Conservation (phyloP, 2,888 invertebrate species). For the Augiades crinisus region DNA sequence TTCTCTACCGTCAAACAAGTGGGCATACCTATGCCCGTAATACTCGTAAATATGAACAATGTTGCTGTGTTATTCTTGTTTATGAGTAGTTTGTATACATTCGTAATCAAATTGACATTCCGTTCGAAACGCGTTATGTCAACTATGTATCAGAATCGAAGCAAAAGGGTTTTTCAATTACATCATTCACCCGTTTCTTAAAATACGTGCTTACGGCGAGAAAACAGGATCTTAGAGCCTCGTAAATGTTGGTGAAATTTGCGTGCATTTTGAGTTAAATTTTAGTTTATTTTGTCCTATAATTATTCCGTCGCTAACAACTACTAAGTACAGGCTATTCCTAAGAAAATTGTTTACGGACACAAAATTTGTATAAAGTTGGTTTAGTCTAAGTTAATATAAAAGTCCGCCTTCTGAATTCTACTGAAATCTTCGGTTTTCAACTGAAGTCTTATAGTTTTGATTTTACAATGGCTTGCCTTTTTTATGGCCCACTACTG, state of each 20-base stretch:
- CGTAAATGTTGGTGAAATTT: neutral
- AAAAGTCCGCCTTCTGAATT: no score
- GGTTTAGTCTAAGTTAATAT: no score
- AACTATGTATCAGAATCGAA: conserved; percentile 2
- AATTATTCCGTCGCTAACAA: neutral
- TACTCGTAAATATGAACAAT: no score
- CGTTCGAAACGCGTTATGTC: neutral
- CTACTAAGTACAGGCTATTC: neutral
- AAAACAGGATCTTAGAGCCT: neutral
- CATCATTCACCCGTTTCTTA: neutral
- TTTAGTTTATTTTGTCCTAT: neutral
- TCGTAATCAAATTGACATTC: conserved; percentile 6
- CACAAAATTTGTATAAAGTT: no score
- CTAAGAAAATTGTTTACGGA: neutral
- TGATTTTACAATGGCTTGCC: no score
- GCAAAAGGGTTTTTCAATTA: conserved; percentile 16
- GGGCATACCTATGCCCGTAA: no score
- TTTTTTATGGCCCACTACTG: no score
- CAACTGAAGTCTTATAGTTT: no score
- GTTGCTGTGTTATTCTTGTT: no score
- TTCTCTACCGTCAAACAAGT: no score
- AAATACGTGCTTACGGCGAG: neutral
- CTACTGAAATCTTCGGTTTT: no score
- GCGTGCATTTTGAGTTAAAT: neutral
- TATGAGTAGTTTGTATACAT: no score